Evolutionary conservation across 2,113 vertebrate genomes (phyloP).

Genomic region (Pelodiscus sinensis): DNA sequence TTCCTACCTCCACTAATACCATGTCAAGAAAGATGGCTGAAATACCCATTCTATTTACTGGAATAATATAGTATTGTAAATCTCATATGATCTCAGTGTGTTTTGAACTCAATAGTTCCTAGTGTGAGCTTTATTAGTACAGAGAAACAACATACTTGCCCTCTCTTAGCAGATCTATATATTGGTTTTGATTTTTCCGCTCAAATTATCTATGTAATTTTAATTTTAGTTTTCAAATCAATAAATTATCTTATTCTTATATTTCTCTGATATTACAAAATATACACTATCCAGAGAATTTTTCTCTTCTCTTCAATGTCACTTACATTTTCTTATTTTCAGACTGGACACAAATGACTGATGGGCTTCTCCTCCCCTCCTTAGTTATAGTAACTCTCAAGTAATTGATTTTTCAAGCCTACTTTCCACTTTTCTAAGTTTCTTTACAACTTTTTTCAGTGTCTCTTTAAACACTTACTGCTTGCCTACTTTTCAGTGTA

Average conservation of each 20-base stretch:
- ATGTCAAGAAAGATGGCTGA: background rate
- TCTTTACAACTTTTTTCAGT: background rate
- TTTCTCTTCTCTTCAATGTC: background rate
- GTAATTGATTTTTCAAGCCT: background rate
- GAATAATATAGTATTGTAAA: background rate
- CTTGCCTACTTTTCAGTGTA: background rate
- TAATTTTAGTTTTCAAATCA: conserved; percentile 6
- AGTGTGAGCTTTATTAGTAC: background rate
- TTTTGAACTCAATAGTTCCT: background rate
- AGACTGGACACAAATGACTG: background rate
- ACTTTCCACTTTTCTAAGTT: background rate
- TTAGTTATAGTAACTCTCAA: background rate
- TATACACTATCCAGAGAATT: background rate
- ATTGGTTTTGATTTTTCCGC: background rate
- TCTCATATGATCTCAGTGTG: background rate
- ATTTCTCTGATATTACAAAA: background rate
- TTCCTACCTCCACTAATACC: background rate
- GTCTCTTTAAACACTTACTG: background rate
- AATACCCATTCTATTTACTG: background rate
- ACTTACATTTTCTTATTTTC: background rate
- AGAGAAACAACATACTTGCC: background rate
- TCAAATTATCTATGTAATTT: background rate
- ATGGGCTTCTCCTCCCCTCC: background rate
- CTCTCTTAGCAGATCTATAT: background rate
- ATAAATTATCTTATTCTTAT: background rate